Conservation (phyloP, 1,140 invertebrate genomes). For the Aphaenogaster rudis region DNA sequence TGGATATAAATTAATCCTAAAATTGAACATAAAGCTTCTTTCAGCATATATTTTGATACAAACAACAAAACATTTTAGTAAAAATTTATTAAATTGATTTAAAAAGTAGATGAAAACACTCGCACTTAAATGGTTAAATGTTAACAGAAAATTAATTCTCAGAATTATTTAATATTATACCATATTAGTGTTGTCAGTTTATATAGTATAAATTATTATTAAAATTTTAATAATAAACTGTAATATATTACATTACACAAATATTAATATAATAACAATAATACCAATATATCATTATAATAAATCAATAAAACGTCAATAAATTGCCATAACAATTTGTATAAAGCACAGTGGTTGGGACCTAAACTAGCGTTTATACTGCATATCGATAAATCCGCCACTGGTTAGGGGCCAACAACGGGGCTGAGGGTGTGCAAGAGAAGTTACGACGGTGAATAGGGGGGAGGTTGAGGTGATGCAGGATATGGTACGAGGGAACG, state of each 20-base stretch:
- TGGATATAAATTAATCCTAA: neutral
- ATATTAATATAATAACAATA: neutral
- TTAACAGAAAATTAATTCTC: neutral
- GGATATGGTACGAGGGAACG: constrained; percentile 42
- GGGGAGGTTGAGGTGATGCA: constrained; percentile 36
- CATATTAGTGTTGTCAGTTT: neutral
- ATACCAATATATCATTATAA: neutral
- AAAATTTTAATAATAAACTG: neutral
- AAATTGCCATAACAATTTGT: neutral
- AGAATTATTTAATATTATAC: constrained; percentile 13
- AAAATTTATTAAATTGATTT: constrained; percentile 6
- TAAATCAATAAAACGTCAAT: neutral
- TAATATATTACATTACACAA: neutral
- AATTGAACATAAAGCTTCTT: neutral
- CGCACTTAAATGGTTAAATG: neutral
- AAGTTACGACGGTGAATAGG: constrained; percentile 37
- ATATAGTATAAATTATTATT: neutral
- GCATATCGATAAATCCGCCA: constrained; percentile 32
- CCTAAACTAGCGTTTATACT: constrained; percentile 10
- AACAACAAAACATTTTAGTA: constrained; percentile 20
- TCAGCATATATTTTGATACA: neutral
- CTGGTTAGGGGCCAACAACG: constrained; percentile 8
- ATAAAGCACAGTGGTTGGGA: neutral
- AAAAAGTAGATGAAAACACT: neutral
- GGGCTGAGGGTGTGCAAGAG: constrained; percentile 23